Conservation (phyloP, 2,888 invertebrate species). For the Eupithecia subfuscata region DNA sequence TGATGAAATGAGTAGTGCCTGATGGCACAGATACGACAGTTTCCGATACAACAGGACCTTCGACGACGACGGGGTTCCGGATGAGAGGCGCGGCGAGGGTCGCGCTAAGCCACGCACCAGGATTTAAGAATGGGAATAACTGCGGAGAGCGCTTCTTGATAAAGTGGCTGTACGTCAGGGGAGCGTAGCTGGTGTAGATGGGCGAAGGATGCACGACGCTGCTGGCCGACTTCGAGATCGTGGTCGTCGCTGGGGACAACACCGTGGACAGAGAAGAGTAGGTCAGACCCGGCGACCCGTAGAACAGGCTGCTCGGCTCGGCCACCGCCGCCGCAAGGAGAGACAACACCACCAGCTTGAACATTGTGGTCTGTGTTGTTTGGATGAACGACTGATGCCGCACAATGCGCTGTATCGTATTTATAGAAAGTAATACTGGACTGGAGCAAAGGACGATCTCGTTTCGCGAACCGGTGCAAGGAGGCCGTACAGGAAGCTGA, state of each 20-base stretch:
- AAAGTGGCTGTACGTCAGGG: constrained; percentile 60
- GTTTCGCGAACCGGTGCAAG: constrained; percentile 74
- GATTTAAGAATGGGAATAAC: constrained; percentile 44
- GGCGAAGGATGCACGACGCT: constrained; percentile 76
- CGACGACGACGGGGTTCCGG: constrained; percentile 34
- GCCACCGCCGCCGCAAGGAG: constrained; percentile 83
- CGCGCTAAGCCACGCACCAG: constrained; percentile 46
- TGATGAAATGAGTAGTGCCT: constrained; percentile 54
- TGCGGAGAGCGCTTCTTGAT: constrained; percentile 61
- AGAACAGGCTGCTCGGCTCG: constrained; percentile 55
- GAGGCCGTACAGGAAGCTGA: constrained; percentile 70
- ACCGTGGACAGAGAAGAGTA: constrained; percentile 49
- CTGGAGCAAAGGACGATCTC: constrained; percentile 70
- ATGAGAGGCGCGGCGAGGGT: constrained; percentile 39
- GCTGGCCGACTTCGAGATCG: constrained; percentile 70
- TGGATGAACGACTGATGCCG: constrained; percentile 70
- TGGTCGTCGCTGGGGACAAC: constrained; percentile 64
- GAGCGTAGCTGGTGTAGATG: constrained; percentile 54
- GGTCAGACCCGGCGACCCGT: constrained; percentile 49
- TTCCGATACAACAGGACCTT: constrained; percentile 26
- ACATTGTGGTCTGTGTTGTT: constrained; percentile 79
- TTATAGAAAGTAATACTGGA: constrained; percentile 67
- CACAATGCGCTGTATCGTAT: constrained; percentile 57
- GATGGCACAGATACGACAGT: constrained; percentile 34
- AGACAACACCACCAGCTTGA: constrained; percentile 84